Evolutionary conservation across 2,888 invertebrate species (phyloP).

Genomic region (Hyles lineata): DNA sequence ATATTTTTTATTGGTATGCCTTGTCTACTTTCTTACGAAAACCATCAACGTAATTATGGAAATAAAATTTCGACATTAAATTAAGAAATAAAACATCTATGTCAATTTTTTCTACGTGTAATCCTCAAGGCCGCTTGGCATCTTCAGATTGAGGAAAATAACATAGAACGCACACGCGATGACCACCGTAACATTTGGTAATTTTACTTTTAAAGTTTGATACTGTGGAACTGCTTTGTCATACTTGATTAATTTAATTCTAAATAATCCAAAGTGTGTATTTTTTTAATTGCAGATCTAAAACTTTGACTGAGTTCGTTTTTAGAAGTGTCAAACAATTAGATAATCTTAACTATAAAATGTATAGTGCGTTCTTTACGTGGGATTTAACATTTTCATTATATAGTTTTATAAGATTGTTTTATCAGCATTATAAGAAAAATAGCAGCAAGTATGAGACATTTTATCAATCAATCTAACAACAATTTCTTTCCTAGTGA

Average conservation of each 20-base stretch:
- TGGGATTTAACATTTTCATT: no score
- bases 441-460: no score
- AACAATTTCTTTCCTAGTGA: no score
- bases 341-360: no score
- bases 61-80: constrained; percentile 26
- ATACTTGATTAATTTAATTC: not conserved
- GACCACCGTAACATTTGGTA: not conserved
- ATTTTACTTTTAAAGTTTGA: not conserved
- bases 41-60: constrained; percentile 18
- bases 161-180: constrained; percentile 9
- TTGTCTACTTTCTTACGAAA: not conserved
- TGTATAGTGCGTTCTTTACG: no score
- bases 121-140: constrained; percentile 12
- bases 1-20: not conserved
- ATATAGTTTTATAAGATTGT: no score
- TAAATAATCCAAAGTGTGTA: not conserved
- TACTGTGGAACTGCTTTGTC: not conserved
- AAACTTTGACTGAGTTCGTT: no score
- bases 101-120: constrained; percentile 11
- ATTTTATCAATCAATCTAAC: no score
- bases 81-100: constrained; percentile 15
- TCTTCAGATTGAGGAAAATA: constrained; percentile 1
- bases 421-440: no score
- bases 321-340: no score
- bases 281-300: no score